Percentiles rank a stretch among this genome's conserved stretches.
These are phyloP conservation scores for Cladopsammia gracilis DNA, from an alignment of 64 coral and sea anemone genomes.

Conservation along the genomic window DNA sequence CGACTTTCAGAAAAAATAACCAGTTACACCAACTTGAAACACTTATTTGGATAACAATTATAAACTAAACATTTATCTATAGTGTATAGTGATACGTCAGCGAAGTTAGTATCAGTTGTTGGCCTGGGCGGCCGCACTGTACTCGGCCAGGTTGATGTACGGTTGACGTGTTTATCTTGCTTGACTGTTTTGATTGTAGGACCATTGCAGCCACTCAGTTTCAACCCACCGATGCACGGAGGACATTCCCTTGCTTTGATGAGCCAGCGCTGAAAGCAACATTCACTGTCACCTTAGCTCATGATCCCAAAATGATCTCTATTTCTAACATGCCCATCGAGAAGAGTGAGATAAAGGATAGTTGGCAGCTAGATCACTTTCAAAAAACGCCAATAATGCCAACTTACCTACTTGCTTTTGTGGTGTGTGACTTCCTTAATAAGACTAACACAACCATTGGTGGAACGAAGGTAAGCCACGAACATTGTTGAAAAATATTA, in stretches of 20 bases:
- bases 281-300: conserved; percentile 54
- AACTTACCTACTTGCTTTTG: conserved; percentile 83
- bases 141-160: too few relatives aligned
- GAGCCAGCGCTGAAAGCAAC: conserved; percentile 81
- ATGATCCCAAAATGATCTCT: conserved; percentile 54
- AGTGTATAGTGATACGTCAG: too few relatives aligned
- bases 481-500: too few relatives aligned
- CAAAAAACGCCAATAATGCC: conserved; percentile 74
- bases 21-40: too few relatives aligned
- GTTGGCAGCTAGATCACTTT: conserved; percentile 43
- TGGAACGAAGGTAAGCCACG: conserved; percentile 27
- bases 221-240: conserved; percentile 84
- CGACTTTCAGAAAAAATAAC: too few relatives aligned
- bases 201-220: conserved; percentile 81
- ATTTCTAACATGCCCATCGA: conserved; percentile 78
- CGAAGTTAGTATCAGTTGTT: too few relatives aligned
- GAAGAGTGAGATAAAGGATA: neutral
- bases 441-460: neutral
- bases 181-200: conserved; percentile 28
- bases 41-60: too few relatives aligned
- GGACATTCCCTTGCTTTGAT: conserved; percentile 80
- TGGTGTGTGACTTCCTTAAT: conserved; percentile 72
- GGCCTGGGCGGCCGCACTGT: too few relatives aligned
- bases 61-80: too few relatives aligned
- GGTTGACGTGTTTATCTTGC: neutral